phyloP scores from a whole-genome alignment of 1,140 invertebrate genomes.

The Charaxes varanes region DNA sequence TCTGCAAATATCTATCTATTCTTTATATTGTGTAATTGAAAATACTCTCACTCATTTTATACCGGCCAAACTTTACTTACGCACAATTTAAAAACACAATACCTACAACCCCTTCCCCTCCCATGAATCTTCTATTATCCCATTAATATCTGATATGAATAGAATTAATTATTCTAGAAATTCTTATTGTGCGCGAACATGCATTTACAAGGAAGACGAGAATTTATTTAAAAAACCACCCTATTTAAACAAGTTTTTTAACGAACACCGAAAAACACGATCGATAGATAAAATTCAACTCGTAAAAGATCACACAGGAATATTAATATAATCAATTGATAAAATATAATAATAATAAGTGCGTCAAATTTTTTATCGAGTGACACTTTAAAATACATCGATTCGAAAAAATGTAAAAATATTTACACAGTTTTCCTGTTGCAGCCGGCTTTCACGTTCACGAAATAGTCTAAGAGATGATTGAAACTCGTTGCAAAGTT shows the following conservation, averaged over 20 bases:
- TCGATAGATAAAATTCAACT: conserved; percentile 30
- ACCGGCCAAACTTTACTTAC: conserved; percentile 6
- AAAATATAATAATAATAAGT: conserved; percentile 41
- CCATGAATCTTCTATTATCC: conserved; percentile 34
- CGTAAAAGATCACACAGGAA: conserved; percentile 36
- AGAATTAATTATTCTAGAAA: conserved; percentile 53
- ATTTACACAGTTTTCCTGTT: conserved; percentile 9
- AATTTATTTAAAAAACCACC: too few species aligned
- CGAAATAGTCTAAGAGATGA: too few species aligned
- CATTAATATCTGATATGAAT: conserved; percentile 66
- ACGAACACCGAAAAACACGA: conserved; percentile 35
- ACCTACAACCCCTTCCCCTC: too few species aligned
- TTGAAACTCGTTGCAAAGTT: too few species aligned
- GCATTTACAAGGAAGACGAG: conserved; percentile 60
- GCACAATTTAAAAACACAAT: conserved; percentile 29
- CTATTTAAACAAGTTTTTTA: conserved; percentile 52
- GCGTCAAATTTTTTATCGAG: conserved; percentile 41
- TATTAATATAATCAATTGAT: too few species aligned
- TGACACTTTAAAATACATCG: conserved; percentile 38
- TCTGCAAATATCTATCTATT: too few species aligned
- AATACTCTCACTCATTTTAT: background rate
- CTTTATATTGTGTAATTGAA: too few species aligned
- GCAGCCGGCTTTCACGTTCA: background rate
- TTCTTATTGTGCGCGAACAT: conserved; percentile 62
- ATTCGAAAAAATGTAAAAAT: conserved; percentile 18